These are phyloP conservation scores for Neomonachus schauinslandi DNA, from an alignment of 2,113 vertebrate genomes.

Conservation along the genomic window DNA sequence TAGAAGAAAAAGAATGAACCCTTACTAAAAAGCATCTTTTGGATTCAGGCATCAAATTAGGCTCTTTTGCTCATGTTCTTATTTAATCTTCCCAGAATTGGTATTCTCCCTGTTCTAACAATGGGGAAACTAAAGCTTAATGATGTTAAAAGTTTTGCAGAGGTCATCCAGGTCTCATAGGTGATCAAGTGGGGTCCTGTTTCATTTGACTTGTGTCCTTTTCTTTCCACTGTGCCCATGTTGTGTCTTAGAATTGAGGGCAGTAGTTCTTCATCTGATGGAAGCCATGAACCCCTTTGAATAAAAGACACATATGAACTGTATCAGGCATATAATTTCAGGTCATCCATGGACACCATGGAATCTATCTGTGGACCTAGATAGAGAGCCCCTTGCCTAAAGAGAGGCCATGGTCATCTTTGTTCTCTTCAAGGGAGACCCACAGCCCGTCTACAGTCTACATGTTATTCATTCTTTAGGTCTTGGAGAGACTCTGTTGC, in stretches of 20 bases:
- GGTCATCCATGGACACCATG: not conserved
- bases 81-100: not conserved
- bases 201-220: not conserved
- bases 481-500: not conserved
- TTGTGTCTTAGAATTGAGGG: not conserved
- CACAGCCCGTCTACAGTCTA: not conserved
- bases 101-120: not conserved
- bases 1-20: not conserved
- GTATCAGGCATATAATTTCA: not conserved
- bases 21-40: not conserved
- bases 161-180: not conserved
- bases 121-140: not conserved
- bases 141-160: not conserved
- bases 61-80: not conserved
- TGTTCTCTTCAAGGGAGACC: not conserved
- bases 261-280: not conserved
- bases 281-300: not conserved
- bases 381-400: no score
- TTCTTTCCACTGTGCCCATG: not conserved
- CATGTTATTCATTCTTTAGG: not conserved
- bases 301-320: not conserved
- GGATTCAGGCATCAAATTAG: not conserved
- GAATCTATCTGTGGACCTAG: not conserved
- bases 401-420: not conserved
- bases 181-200: not conserved